Percentiles rank a stretch among this genome's conserved stretches.
phyloP scores from a whole-genome alignment of 2,113 vertebrate species.

The Grallaria varia region DNA sequence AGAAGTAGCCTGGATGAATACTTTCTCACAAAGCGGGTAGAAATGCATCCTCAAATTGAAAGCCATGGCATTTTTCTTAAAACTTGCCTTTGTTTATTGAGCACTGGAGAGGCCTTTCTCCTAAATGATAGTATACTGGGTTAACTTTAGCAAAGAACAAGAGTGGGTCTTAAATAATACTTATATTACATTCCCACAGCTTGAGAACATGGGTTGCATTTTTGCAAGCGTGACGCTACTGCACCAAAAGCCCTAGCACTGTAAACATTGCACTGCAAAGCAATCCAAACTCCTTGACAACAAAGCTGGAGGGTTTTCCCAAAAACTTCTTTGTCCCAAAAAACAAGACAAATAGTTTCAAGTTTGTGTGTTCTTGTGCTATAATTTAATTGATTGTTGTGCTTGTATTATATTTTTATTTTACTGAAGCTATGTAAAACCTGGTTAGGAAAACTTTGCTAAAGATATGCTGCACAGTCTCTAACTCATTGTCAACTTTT shows the following conservation, averaged over 20 bases:
- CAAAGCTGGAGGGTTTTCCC: not conserved
- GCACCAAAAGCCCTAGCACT: not conserved
- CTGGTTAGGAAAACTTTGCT: not conserved
- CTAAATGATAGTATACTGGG: not conserved
- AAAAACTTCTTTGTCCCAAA: not conserved
- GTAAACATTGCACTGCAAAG: not conserved
- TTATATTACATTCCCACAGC: not conserved
- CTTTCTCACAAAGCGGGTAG: not conserved
- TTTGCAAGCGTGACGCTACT: not conserved
- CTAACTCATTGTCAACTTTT: not conserved
- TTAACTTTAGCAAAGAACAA: not conserved
- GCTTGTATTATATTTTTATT: not conserved
- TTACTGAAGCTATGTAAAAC: not conserved
- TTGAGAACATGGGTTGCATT: not conserved
- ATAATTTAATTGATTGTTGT: not conserved
- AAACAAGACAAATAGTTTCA: not conserved
- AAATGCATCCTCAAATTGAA: not conserved
- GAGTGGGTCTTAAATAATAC: not conserved
- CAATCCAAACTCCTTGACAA: not conserved
- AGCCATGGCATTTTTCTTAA: not conserved
- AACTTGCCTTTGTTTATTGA: not conserved
- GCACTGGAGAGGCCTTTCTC: not conserved
- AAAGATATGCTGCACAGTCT: not conserved
- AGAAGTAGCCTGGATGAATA: not conserved
- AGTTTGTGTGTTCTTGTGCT: not conserved